A percentile compares a stretch with the other conserved stretches of the same genome.
Evolutionary conservation across 2,888 invertebrate genomes (phyloP).

Genomic region (Bombyx huttoni): DNA sequence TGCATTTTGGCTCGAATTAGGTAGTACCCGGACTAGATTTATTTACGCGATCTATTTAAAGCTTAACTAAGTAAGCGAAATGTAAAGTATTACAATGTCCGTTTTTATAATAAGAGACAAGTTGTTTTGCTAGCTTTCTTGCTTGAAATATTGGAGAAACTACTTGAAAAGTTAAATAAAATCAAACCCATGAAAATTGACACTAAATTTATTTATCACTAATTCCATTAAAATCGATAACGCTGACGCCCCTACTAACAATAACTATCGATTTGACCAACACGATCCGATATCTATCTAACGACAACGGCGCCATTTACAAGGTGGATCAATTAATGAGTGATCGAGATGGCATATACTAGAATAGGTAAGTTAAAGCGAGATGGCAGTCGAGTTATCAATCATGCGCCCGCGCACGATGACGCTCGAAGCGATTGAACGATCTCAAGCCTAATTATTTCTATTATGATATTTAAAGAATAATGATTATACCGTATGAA

Average conservation of each 20-base stretch:
- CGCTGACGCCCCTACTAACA: conserved; percentile 15
- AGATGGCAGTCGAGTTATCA: conserved; percentile 50
- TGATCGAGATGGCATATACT: conserved; percentile 28
- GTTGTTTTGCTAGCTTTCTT: too few relatives aligned
- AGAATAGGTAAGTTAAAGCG: conserved; percentile 17
- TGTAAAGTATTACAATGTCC: too few relatives aligned
- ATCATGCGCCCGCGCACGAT: conserved; percentile 64
- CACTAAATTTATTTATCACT: background rate
- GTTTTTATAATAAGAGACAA: too few relatives aligned
- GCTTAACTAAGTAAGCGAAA: too few relatives aligned
- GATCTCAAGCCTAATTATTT: conserved; percentile 66
- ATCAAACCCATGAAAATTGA: background rate
- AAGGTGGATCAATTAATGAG: conserved; percentile 60
- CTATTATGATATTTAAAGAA: conserved; percentile 69
- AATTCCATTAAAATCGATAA: background rate
- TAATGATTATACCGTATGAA: conserved; percentile 49
- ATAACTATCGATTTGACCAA: conserved; percentile 51
- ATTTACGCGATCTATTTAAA: too few relatives aligned
- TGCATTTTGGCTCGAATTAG: too few relatives aligned
- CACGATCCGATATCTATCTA: conserved; percentile 47
- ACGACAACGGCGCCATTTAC: conserved; percentile 63
- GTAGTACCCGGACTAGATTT: too few relatives aligned
- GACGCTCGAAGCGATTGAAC: conserved; percentile 54
- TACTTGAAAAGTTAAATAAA: background rate
- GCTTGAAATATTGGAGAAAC: conserved; percentile 1